These are phyloP conservation scores for Drosophila neoperkinsi DNA, from an alignment of 2,888 invertebrate species.

Conservation along the genomic window DNA sequence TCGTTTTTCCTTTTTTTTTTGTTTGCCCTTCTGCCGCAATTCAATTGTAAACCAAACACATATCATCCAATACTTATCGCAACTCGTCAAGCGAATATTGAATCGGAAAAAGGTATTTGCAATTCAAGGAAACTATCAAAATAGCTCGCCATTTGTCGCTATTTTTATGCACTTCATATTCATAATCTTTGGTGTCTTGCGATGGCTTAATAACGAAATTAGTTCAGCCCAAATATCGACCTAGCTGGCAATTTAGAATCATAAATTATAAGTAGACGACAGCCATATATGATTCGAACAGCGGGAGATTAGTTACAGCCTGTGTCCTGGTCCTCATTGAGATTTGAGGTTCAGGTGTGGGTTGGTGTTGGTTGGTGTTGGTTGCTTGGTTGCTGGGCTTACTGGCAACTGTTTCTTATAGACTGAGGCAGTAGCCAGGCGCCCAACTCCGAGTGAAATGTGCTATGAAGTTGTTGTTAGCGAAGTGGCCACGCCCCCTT, in stretches of 20 bases:
- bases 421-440: not conserved
- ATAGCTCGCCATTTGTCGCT: not conserved
- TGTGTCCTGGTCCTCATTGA: not conserved
- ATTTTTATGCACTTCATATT: not conserved
- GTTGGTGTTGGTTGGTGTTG: too few relatives aligned
- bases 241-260: not conserved
- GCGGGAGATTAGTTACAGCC: slow-evolving; percentile 3
- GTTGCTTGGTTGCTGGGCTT: not conserved
- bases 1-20: too few relatives aligned
- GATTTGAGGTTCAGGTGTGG: slow-evolving; percentile 6
- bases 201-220: not conserved
- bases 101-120: not conserved
- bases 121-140: not conserved
- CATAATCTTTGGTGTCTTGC: not conserved
- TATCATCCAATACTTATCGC: not conserved
- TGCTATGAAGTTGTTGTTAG: slow-evolving; percentile 32
- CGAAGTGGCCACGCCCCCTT: slow-evolving; percentile 36
- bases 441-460: slow-evolving; percentile 1
- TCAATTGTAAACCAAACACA: slow-evolving; percentile 5
- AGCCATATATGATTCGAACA: not conserved
- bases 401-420: slow-evolving; percentile 11
- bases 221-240: not conserved
- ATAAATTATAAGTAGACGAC: not conserved
- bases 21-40: not conserved
- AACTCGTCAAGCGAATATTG: not conserved